Evolutionary conservation across 2,888 invertebrate species (phyloP).

Genomic region (Synergus itoensis): DNA sequence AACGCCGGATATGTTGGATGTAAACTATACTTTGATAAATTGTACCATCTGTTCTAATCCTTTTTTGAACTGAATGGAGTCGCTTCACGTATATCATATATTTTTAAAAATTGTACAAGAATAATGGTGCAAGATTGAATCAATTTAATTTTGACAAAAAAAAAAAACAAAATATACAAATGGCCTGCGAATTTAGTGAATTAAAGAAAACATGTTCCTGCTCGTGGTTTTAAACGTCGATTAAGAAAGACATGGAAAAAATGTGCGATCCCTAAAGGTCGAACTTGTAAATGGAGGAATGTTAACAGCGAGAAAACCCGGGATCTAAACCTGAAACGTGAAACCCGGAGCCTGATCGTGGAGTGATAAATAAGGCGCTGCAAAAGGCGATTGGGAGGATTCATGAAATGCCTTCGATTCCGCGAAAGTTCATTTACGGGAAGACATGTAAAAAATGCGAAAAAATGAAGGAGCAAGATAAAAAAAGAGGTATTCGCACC

Average conservation of each 20-base stretch:
- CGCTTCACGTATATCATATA: too few species aligned
- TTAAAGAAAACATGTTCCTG: neutral
- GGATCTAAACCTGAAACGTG: conserved; percentile 5
- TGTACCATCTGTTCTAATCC: neutral
- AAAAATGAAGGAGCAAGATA: neutral
- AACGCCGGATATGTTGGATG: neutral
- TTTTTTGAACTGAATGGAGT: too few species aligned
- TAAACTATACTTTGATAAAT: neutral
- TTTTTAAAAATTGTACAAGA: too few species aligned
- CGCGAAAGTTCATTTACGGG: conserved; percentile 33
- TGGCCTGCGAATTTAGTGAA: neutral
- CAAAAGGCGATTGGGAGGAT: conserved; percentile 30
- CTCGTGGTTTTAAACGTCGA: neutral
- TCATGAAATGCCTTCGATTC: conserved; percentile 41
- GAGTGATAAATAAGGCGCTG: conserved; percentile 25
- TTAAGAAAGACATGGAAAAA: neutral
- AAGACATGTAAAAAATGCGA: conserved; percentile 14
- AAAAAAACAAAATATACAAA: too few species aligned
- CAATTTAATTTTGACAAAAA: too few species aligned
- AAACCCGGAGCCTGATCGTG: neutral
- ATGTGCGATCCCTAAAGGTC: neutral
- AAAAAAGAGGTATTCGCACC: conserved; percentile 16
- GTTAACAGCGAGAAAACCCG: conserved; percentile 26
- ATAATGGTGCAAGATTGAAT: too few species aligned
- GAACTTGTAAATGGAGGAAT: neutral